phyloP scores from a whole-genome alignment of 1,140 invertebrate species.

The Akabosia matsudoensis region DNA sequence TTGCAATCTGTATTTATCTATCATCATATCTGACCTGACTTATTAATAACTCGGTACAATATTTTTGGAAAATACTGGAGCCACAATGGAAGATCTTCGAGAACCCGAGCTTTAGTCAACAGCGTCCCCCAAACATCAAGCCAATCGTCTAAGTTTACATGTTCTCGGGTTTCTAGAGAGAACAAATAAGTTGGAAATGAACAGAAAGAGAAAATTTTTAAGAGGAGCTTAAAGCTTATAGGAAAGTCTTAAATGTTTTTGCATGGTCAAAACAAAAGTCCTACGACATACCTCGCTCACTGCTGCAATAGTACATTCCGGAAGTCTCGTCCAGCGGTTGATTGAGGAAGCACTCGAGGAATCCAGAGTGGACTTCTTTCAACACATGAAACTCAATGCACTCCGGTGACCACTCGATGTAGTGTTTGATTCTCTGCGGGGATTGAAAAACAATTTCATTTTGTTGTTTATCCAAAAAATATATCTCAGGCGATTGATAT shows the following conservation, averaged over 20 bases:
- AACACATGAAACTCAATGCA: slow-evolving; percentile 66
- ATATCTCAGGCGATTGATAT: not conserved
- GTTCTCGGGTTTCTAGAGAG: slow-evolving; percentile 42
- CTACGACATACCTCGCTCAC: slow-evolving; percentile 38
- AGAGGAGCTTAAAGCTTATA: too few species aligned
- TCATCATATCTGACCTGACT: slow-evolving; percentile 60
- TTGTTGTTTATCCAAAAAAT: too few species aligned
- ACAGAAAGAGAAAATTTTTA: not conserved
- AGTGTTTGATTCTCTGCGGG: slow-evolving; percentile 64
- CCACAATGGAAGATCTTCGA: slow-evolving; percentile 64
- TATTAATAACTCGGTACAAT: slow-evolving; percentile 68
- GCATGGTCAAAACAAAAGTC: too few species aligned
- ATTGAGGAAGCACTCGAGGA: slow-evolving; percentile 63
- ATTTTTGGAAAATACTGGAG: slow-evolving; percentile 69
- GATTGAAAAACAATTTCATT: slow-evolving; percentile 44
- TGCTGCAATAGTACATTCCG: slow-evolving; percentile 44
- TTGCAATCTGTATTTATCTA: too few species aligned
- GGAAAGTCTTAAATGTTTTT: too few species aligned
- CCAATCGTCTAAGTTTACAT: slow-evolving; percentile 58
- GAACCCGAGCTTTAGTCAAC: slow-evolving; percentile 56
- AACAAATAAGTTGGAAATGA: not conserved
- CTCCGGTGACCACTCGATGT: slow-evolving; percentile 68
- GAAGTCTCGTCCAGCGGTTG: slow-evolving; percentile 46
- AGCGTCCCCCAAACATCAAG: slow-evolving; percentile 63
- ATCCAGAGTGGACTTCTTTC: slow-evolving; percentile 64